Evolutionary conservation across 2,113 vertebrate genomes (phyloP).

Genomic region (Phoxinus phoxinus): DNA sequence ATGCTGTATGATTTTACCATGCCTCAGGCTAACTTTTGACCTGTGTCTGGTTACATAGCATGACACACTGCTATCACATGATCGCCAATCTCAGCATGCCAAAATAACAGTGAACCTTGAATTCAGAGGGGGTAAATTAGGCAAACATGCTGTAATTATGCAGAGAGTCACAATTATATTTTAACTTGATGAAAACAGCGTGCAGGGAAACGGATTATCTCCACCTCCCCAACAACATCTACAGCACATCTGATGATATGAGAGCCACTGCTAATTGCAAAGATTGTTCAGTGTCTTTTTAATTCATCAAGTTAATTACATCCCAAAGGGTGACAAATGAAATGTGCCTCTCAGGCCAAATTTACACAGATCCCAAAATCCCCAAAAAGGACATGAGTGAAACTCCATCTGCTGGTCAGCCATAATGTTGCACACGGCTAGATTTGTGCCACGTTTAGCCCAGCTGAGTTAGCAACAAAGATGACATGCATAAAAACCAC

Average conservation of each 20-base stretch:
- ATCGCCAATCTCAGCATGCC: neutral
- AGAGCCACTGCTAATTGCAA: conserved; percentile 28
- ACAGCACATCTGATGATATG: conserved; percentile 25
- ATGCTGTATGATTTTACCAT: neutral
- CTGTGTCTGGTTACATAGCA: neutral
- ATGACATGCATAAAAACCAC: neutral
- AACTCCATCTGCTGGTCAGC: conserved; percentile 67
- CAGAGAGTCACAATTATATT: conserved; percentile 40
- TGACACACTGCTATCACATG: neutral
- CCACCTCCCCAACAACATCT: conserved; percentile 9
- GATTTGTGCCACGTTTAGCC: neutral
- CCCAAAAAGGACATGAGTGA: neutral
- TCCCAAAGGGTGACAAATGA: conserved; percentile 24
- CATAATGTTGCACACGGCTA: conserved; percentile 42
- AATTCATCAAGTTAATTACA: conserved; percentile 36
- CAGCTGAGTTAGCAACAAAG: neutral
- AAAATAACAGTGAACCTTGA: neutral
- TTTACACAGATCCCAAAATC: conserved; percentile 22
- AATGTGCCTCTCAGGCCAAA: conserved; percentile 28
- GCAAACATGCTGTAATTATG: conserved; percentile 27
- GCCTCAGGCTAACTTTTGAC: neutral
- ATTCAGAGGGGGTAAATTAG: conserved; percentile 7
- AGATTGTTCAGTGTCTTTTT: conserved; percentile 35
- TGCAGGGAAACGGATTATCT: conserved; percentile 25
- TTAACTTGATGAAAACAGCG: conserved; percentile 18